These are phyloP conservation scores for Hirtodrosophila trivittata DNA, from an alignment of 2,888 invertebrate genomes.

Conservation along the genomic window DNA sequence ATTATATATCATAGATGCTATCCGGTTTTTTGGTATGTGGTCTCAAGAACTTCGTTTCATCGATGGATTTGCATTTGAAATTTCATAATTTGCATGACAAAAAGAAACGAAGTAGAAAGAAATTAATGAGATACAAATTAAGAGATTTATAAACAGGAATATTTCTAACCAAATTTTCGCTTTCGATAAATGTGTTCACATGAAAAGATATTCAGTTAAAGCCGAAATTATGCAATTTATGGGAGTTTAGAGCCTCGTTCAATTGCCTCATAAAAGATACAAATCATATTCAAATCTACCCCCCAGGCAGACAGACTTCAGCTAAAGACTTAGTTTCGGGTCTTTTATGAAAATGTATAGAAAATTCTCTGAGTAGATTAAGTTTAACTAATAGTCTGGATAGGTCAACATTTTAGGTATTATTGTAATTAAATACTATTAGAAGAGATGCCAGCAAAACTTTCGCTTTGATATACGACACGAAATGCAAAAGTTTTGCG, in stretches of 20 bases:
- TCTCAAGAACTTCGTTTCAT: too few relatives aligned
- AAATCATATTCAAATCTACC: background rate
- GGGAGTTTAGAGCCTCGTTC: background rate
- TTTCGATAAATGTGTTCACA: conserved; percentile 36
- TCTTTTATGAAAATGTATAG: too few relatives aligned
- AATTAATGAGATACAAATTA: conserved; percentile 26
- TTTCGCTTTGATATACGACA: conserved; percentile 38
- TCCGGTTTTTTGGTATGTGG: too few relatives aligned
- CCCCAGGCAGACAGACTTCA: background rate
- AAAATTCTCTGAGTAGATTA: too few relatives aligned
- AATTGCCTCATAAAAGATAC: conserved; percentile 17
- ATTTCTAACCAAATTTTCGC: conserved; percentile 44
- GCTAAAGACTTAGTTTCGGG: too few relatives aligned
- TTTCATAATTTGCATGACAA: conserved; percentile 70
- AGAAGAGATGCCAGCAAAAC: conserved; percentile 23
- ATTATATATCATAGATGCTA: too few relatives aligned
- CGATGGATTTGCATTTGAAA: conserved; percentile 61
- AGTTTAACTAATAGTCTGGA: too few relatives aligned
- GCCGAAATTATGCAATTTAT: conserved; percentile 36
- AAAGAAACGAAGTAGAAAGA: conserved; percentile 22
- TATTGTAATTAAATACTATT: too few relatives aligned
- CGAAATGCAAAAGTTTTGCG: conserved; percentile 42
- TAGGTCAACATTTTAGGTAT: too few relatives aligned
- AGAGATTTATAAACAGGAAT: conserved; percentile 30
- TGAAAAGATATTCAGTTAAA: too few relatives aligned